These are phyloP conservation scores for Drosophila kikkawai DNA, from an alignment of 1,140 invertebrate genomes.

Conservation along the genomic window DNA sequence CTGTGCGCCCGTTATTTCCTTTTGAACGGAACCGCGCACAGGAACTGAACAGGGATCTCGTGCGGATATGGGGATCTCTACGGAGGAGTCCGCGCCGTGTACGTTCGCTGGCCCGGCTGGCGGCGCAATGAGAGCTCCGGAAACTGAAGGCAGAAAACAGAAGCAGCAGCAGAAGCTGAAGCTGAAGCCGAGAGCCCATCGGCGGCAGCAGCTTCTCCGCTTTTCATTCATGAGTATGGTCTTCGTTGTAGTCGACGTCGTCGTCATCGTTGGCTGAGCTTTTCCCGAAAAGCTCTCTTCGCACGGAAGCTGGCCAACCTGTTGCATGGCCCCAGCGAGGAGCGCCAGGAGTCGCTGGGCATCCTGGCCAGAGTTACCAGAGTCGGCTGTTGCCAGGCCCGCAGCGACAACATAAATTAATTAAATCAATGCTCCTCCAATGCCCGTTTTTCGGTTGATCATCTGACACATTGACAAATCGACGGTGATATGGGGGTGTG, in stretches of 20 bases:
- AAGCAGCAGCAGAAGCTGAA: conserved; percentile 37
- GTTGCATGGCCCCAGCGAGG: conserved; percentile 43
- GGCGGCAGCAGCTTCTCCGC: conserved; percentile 29
- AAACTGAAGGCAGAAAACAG: conserved; percentile 34
- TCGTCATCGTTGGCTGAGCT: conserved; percentile 37
- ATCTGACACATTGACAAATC: conserved; percentile 79
- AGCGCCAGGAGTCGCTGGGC: conserved; percentile 21
- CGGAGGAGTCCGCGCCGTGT: conserved; percentile 56
- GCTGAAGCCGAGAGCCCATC: conserved; percentile 29
- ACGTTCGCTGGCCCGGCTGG: conserved; percentile 72
- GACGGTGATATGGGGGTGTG: not conserved
- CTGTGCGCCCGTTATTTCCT: conserved; percentile 18
- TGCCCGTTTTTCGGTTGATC: conserved; percentile 30
- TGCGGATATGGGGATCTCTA: conserved; percentile 14
- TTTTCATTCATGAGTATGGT: conserved; percentile 73
- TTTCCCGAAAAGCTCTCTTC: conserved; percentile 48
- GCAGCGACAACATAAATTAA: conserved; percentile 73
- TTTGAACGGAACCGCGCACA: conserved; percentile 34
- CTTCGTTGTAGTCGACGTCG: not conserved
- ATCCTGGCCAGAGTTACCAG: conserved; percentile 61
- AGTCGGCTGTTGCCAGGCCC: conserved; percentile 60
- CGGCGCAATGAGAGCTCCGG: conserved; percentile 70
- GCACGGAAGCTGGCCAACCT: conserved; percentile 64
- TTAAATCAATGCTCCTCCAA: conserved; percentile 77
- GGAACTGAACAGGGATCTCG: conserved; percentile 25